Evolutionary conservation across 2,797 vertebrate species (phyloP).

Genomic region (Crenuchus spilurus): DNA sequence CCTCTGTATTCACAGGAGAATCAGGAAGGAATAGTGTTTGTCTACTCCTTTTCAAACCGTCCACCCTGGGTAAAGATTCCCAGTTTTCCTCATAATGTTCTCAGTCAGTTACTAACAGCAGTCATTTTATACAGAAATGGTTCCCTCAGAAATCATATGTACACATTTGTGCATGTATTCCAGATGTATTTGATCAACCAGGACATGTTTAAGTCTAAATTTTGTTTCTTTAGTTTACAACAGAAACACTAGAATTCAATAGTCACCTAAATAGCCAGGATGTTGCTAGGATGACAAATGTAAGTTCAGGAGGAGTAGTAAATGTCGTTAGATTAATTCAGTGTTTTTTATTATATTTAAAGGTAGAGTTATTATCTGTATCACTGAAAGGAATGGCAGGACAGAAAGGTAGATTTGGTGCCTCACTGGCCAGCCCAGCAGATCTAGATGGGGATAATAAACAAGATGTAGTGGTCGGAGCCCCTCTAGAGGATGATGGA

Average conservation of each 20-base stretch:
- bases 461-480: conserved; percentile 77
- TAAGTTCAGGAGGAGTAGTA: too few species aligned
- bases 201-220: too few species aligned
- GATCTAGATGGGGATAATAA: conserved; percentile 73
- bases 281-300: too few species aligned
- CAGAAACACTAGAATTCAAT: too few species aligned
- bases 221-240: too few species aligned
- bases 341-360: not conserved
- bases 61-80: conserved; percentile 64
- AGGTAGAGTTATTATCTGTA: not conserved
- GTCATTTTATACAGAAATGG: too few species aligned
- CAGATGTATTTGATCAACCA: too few species aligned
- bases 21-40: conserved; percentile 74
- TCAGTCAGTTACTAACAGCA: too few species aligned
- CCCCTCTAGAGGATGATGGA: conserved; percentile 75
- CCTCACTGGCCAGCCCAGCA: conserved; percentile 70
- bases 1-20: conserved; percentile 72
- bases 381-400: conserved; percentile 62
- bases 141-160: too few species aligned
- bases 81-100: not conserved
- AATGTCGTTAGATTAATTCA: too few species aligned
- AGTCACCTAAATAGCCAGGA: too few species aligned
- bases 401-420: conserved; percentile 73
- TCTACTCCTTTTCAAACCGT: conserved; percentile 51
- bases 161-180: too few species aligned